Conservation (phyloP, 1,140 invertebrate species). For the Sinella curviseta region DNA sequence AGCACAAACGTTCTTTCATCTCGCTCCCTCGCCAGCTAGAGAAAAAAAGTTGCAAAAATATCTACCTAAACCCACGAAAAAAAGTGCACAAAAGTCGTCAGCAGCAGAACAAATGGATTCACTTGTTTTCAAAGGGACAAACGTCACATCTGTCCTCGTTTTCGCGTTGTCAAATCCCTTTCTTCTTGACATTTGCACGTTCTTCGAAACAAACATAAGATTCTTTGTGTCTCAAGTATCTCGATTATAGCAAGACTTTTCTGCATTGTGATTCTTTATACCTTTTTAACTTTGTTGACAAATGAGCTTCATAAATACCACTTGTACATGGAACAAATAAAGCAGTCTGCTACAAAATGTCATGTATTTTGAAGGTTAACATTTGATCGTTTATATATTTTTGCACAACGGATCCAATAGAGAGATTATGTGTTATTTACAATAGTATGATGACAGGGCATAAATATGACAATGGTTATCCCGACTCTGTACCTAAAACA, state of each 20-base stretch:
- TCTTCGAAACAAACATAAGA: neutral
- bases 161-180: neutral
- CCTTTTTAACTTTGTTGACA: too few relatives aligned
- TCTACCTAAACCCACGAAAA: too few relatives aligned
- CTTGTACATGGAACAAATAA: too few relatives aligned
- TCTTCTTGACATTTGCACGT: neutral
- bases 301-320: too few relatives aligned
- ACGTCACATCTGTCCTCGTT: neutral
- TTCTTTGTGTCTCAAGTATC: too few relatives aligned
- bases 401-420: too few relatives aligned
- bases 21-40: neutral
- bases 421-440: neutral
- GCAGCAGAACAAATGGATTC: neutral
- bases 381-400: neutral
- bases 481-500: too few relatives aligned
- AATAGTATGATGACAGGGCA: neutral
- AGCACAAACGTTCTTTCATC: constrained; percentile 45
- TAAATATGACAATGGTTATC: neutral
- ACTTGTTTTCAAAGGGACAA: neutral
- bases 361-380: neutral
- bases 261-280: too few relatives aligned
- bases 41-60: neutral
- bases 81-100: too few relatives aligned
- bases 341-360: too few relatives aligned
- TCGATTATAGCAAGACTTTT: too few relatives aligned